Evolutionary conservation across 2,113 vertebrate genomes (phyloP).

Genomic region (Xiphias gladius): DNA sequence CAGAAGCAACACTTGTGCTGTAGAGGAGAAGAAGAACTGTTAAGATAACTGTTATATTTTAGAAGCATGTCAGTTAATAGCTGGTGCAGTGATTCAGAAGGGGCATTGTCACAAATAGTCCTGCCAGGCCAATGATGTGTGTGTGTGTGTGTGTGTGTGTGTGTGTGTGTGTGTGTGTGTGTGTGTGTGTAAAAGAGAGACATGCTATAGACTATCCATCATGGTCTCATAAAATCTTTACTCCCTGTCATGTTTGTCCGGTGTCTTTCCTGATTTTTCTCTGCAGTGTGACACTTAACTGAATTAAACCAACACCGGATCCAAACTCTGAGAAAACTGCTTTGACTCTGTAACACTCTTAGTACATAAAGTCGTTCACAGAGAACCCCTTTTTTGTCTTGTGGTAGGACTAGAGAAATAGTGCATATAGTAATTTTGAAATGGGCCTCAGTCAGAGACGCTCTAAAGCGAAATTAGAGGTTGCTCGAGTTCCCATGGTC

Average conservation of each 20-base stretch:
- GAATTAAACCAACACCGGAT: neutral
- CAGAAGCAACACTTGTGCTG: slow-evolving; percentile 70
- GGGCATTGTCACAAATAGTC: slow-evolving; percentile 51
- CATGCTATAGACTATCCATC: neutral
- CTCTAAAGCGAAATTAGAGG: neutral
- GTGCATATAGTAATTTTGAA: neutral
- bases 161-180: slow-evolving; percentile 17
- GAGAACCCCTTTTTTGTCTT: neutral
- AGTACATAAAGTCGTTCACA: neutral
- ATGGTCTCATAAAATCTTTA: slow-evolving; percentile 27
- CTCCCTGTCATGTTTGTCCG: neutral
- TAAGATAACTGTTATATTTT: slow-evolving; percentile 80
- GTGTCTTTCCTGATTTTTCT: neutral
- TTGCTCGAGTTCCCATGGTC: too few relatives aligned
- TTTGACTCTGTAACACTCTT: neutral
- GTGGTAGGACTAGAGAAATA: neutral
- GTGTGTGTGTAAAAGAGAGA: neutral
- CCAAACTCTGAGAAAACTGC: neutral
- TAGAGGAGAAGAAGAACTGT: slow-evolving; percentile 67
- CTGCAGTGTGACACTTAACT: neutral
- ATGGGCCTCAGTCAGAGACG: neutral
- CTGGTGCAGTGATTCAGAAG: slow-evolving; percentile 62
- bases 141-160: slow-evolving; percentile 14
- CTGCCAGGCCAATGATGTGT: slow-evolving; percentile 42
- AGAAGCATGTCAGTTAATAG: slow-evolving; percentile 63